Conservation (phyloP, 2,888 invertebrate species). For the Eupithecia dodoneata region DNA sequence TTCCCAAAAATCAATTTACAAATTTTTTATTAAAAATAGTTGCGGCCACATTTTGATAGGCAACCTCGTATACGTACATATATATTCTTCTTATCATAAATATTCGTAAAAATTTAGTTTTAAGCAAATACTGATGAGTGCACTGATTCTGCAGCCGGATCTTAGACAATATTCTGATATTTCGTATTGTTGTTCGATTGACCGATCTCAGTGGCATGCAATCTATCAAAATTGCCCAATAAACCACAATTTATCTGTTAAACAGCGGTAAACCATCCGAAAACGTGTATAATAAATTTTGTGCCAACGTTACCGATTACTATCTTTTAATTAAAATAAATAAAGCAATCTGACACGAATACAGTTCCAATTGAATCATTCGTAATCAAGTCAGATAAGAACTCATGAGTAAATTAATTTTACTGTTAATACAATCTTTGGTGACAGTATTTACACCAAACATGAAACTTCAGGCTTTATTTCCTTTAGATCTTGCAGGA, state of each 20-base stretch:
- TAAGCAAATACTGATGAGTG: no score
- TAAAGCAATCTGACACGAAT: slow-evolving; percentile 27
- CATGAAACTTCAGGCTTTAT: no score
- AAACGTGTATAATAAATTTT: slow-evolving; percentile 29
- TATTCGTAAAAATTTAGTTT: no score
- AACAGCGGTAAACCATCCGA: slow-evolving; percentile 28
- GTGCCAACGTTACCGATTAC: slow-evolving; percentile 25
- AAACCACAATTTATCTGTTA: slow-evolving; percentile 25
- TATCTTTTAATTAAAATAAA: slow-evolving; percentile 36
- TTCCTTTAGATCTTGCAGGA: no score
- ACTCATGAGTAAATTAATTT: slow-evolving; percentile 13
- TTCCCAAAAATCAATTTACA: no score
- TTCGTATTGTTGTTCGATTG: not conserved
- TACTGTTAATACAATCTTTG: not conserved
- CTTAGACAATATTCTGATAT: no score
- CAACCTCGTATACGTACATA: no score
- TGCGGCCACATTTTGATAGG: no score
- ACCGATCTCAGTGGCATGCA: not conserved
- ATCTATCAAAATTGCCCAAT: slow-evolving; percentile 7
- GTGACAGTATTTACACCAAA: not conserved
- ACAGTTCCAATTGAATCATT: slow-evolving; percentile 28
- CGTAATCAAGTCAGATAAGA: slow-evolving; percentile 27
- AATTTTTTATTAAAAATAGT: no score
- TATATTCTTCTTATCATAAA: no score
- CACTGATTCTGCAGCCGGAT: no score